phyloP scores from a whole-genome alignment of 1,140 invertebrate species.

The Drosophila leontia region DNA sequence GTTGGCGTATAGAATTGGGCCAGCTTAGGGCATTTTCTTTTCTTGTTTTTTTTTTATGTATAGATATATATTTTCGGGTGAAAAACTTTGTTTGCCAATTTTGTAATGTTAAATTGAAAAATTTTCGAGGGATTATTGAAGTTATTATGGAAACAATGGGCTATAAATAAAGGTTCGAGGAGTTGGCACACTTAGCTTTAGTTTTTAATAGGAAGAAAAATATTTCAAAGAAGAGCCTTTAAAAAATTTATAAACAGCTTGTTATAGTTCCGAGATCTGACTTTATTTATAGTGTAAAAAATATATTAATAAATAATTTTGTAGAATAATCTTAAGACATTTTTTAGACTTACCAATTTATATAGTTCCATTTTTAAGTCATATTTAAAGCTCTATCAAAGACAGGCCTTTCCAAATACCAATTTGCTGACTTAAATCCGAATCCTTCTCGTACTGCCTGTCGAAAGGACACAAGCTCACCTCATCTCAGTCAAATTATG shows the following conservation, averaged over 20 bases:
- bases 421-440: background rate
- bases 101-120: slow-evolving; percentile 50
- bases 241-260: background rate
- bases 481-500: slow-evolving; percentile 39
- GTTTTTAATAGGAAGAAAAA: background rate
- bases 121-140: slow-evolving; percentile 49
- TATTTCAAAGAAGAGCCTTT: background rate
- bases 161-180: slow-evolving; percentile 23
- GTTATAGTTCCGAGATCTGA: background rate
- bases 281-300: background rate
- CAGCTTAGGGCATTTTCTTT: slow-evolving; percentile 32
- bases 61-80: slow-evolving; percentile 14
- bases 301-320: too few relatives aligned
- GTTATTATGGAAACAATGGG: slow-evolving; percentile 38
- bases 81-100: slow-evolving; percentile 41
- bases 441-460: background rate
- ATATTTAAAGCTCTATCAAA: too few relatives aligned
- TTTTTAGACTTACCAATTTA: too few relatives aligned
- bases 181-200: background rate
- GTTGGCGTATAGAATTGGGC: slow-evolving; percentile 43
- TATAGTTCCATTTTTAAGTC: background rate
- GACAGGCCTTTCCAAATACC: background rate
- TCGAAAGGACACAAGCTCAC: background rate
- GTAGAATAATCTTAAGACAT: too few relatives aligned
- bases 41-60: slow-evolving; percentile 6